phyloP scores from a whole-genome alignment of 2,797 vertebrate genomes.

The Ataeniobius toweri region DNA sequence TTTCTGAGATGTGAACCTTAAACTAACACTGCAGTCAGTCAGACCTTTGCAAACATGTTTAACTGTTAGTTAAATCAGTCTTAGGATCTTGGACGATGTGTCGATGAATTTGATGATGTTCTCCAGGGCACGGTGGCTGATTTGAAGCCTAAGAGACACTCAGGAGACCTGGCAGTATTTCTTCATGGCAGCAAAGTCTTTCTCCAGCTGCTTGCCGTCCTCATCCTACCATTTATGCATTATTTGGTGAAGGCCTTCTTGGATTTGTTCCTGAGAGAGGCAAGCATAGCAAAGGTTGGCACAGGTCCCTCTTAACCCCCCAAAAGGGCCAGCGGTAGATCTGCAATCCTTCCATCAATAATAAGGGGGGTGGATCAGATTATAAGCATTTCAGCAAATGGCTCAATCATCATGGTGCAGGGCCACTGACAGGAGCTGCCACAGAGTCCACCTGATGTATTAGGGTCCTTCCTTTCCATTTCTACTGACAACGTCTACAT shows the following conservation, averaged over 20 bases:
- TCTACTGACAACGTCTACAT: constrained; percentile 63
- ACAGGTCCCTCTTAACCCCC: constrained; percentile 86
- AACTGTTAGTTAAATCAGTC: no score
- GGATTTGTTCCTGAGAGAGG: constrained; percentile 92
- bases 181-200: constrained; percentile 96
- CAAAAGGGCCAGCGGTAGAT: constrained; percentile 88
- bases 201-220: constrained; percentile 95
- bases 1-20: no score
- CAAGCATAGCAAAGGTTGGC: constrained; percentile 72
- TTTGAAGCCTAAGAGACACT: no score
- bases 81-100: no score
- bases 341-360: constrained; percentile 48
- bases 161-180: constrained; percentile 91
- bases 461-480: constrained; percentile 42
- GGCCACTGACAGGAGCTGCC: constrained; percentile 95
- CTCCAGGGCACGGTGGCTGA: no score
- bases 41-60: no score
- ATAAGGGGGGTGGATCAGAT: constrained; percentile 50
- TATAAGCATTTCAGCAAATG: constrained; percentile 84
- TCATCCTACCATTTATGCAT: constrained; percentile 99
- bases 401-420: constrained; percentile 88
- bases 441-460: constrained; percentile 22
- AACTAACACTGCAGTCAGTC: no score
- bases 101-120: no score
- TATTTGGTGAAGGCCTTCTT: constrained; percentile 99